These are phyloP conservation scores for Synergus laeviventris DNA, from an alignment of 2,888 invertebrate genomes.

Conservation along the genomic window DNA sequence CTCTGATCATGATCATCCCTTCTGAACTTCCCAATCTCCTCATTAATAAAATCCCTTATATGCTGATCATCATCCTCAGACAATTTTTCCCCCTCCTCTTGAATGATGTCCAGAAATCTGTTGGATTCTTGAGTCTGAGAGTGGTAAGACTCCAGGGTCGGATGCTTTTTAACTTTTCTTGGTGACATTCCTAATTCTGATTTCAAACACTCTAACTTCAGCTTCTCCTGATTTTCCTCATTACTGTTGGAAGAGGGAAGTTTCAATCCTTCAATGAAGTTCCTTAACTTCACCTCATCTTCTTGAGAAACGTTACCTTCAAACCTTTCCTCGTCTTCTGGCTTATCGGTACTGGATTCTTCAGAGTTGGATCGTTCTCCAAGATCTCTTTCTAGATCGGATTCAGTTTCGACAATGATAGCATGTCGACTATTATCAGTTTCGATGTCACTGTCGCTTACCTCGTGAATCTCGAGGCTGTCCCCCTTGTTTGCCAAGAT, in stretches of 20 bases:
- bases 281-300: conserved; percentile 67
- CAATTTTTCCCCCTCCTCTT: conserved; percentile 82
- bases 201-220: conserved; percentile 45
- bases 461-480: conserved; percentile 68
- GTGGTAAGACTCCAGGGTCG: conserved; percentile 79
- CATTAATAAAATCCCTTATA: conserved; percentile 78
- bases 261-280: conserved; percentile 68
- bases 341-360: conserved; percentile 38
- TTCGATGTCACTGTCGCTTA: conserved; percentile 69
- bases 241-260: conserved; percentile 58
- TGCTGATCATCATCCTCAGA: conserved; percentile 76
- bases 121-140: conserved; percentile 80
- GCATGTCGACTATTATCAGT: conserved; percentile 63
- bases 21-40: conserved; percentile 76
- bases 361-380: conserved; percentile 18
- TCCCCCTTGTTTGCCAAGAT: conserved; percentile 50
- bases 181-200: conserved; percentile 62
- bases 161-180: conserved; percentile 78
- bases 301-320: conserved; percentile 63
- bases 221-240: neutral
- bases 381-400: conserved; percentile 80
- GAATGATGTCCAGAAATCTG: conserved; percentile 85
- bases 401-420: conserved; percentile 82
- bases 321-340: conserved; percentile 52
- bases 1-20: conserved; percentile 69